Conservation (phyloP, 2,888 invertebrate species). For the Tyria jacobaeae region DNA sequence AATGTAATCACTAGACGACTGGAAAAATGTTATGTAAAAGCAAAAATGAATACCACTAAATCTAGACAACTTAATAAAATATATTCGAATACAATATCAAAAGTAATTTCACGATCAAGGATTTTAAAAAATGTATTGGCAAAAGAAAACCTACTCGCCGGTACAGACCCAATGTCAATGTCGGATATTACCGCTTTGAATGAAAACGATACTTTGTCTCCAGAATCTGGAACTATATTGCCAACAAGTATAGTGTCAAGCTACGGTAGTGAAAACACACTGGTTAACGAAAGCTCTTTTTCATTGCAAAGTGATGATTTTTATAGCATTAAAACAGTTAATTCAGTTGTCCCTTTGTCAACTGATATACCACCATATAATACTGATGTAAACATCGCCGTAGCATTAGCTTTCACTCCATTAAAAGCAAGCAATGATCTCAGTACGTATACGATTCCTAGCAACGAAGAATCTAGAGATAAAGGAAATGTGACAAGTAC, state of each 20-base stretch:
- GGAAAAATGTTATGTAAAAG: slow-evolving; percentile 51
- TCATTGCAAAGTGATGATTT: slow-evolving; percentile 43
- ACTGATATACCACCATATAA: slow-evolving; percentile 50
- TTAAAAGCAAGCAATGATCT: slow-evolving; percentile 14
- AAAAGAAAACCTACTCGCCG: slow-evolving; percentile 61
- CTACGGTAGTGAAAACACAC: slow-evolving; percentile 60
- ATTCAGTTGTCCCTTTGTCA: slow-evolving; percentile 40
- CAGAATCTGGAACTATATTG: slow-evolving; percentile 38
- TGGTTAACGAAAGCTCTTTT: slow-evolving; percentile 48
- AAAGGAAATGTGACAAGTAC: slow-evolving; percentile 23
- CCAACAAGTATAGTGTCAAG: slow-evolving; percentile 52
- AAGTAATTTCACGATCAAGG: slow-evolving; percentile 52
- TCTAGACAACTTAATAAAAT: slow-evolving; percentile 48
- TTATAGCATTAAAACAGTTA: slow-evolving; percentile 29
- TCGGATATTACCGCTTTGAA: slow-evolving; percentile 27
- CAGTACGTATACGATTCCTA: slow-evolving; percentile 28
- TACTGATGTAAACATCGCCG: slow-evolving; percentile 60
- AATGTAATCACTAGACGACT: slow-evolving; percentile 42
- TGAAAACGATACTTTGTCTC: slow-evolving; percentile 40
- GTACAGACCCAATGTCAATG: slow-evolving; percentile 29
- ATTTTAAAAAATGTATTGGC: slow-evolving; percentile 60
- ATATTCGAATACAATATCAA: slow-evolving; percentile 49
- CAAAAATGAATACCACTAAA: slow-evolving; percentile 39
- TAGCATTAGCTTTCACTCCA: slow-evolving; percentile 59
- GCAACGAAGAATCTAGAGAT: slow-evolving; percentile 43